These are phyloP conservation scores for Leptodactylus fuscus DNA, from an alignment of 2,113 vertebrate genomes.

Conservation along the genomic window DNA sequence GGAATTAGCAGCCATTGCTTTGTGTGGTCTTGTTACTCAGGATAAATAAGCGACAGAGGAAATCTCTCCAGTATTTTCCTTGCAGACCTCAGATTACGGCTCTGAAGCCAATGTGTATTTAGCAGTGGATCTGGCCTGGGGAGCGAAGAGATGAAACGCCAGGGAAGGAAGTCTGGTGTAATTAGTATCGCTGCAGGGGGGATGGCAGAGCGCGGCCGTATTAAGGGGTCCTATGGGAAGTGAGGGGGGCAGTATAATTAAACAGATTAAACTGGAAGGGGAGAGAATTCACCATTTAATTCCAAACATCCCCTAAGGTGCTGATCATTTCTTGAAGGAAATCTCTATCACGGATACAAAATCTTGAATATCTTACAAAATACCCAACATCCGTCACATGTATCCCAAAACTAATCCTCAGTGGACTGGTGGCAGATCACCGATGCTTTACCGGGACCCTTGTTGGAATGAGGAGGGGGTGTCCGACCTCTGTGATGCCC, in stretches of 20 bases:
- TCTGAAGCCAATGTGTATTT: slow-evolving; percentile 1
- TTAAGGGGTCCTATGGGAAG: background rate
- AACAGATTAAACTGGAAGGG: background rate
- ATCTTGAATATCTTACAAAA: too few relatives aligned
- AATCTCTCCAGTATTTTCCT: background rate
- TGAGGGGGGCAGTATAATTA: background rate
- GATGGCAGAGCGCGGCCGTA: background rate
- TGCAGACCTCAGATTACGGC: background rate
- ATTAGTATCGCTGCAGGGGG: background rate
- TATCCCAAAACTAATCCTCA: too few relatives aligned
- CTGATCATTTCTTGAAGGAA: background rate
- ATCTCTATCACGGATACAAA: background rate
- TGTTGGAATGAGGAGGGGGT: too few relatives aligned
- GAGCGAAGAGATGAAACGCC: background rate
- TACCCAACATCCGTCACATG: too few relatives aligned
- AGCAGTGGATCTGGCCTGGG: background rate
- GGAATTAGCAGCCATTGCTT: too few relatives aligned
- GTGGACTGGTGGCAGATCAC: too few relatives aligned
- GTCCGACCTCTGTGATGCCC: too few relatives aligned
- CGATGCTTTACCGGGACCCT: too few relatives aligned
- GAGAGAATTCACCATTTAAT: background rate
- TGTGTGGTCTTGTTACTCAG: background rate
- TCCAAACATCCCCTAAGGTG: background rate
- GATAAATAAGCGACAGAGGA: background rate
- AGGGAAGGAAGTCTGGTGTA: background rate